These are phyloP conservation scores for Brachypteracias leptosomus DNA, from an alignment of 2,113 vertebrate species.

Conservation along the genomic window DNA sequence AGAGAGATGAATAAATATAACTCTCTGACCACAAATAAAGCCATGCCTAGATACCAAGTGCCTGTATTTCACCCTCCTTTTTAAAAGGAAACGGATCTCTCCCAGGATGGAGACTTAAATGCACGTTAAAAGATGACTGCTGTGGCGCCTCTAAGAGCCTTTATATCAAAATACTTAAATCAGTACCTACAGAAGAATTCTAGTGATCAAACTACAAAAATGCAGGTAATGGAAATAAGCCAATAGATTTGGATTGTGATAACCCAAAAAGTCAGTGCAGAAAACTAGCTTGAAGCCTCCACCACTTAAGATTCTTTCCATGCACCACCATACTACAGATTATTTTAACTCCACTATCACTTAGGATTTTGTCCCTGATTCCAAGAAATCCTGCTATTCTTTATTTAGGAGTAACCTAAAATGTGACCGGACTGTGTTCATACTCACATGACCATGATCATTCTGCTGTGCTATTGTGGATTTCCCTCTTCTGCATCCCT, in stretches of 20 bases:
- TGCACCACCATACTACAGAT: not conserved
- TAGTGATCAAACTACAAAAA: not conserved
- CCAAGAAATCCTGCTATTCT: not conserved
- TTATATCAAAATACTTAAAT: not conserved
- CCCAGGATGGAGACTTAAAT: not conserved
- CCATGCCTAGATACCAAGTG: not conserved
- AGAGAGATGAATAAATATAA: not conserved
- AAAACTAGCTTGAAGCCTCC: not conserved
- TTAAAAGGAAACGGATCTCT: not conserved
- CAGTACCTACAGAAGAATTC: not conserved
- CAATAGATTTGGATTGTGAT: not conserved
- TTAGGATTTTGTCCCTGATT: not conserved
- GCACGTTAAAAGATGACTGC: not conserved
- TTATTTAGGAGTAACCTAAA: not conserved
- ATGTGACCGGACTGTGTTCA: not conserved
- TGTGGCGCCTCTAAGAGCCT: not conserved
- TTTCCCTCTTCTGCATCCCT: not conserved
- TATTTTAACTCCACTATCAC: not conserved
- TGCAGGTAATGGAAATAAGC: not conserved
- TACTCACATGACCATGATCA: not conserved
- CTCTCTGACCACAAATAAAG: not conserved
- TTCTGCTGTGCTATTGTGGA: not conserved
- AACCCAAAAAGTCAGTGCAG: not conserved
- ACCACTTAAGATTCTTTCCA: not conserved
- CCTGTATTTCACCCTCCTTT: not conserved